phyloP scores from a whole-genome alignment of 2,797 vertebrate genomes.

The Sebastes paucispinis region DNA sequence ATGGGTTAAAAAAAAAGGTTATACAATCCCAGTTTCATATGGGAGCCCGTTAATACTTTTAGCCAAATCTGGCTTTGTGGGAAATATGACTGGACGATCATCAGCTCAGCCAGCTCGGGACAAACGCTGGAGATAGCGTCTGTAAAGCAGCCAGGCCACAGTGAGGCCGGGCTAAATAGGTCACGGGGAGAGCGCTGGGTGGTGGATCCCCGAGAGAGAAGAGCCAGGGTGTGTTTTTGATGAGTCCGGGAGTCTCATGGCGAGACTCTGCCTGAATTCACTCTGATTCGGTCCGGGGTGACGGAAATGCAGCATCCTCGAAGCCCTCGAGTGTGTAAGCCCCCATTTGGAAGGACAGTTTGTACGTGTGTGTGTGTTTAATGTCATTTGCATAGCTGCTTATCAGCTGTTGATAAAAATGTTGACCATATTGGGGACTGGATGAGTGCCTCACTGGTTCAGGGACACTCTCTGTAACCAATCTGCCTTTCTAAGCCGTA shows the following conservation, averaged over 20 bases:
- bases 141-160: slow-evolving; percentile 52
- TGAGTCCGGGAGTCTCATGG: slow-evolving; percentile 7
- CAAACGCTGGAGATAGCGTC: slow-evolving; percentile 35
- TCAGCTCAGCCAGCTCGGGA: slow-evolving; percentile 45
- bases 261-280: slow-evolving; percentile 9
- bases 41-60: slow-evolving; percentile 43
- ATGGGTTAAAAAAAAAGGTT: slow-evolving; percentile 19
- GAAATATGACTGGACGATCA: slow-evolving; percentile 42
- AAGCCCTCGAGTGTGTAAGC: not conserved
- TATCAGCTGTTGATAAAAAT: slow-evolving; percentile 56
- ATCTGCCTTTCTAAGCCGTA: slow-evolving; percentile 65
- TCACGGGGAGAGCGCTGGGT: slow-evolving; percentile 24
- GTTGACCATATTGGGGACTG: slow-evolving; percentile 36
- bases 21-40: slow-evolving; percentile 27
- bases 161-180: slow-evolving; percentile 58
- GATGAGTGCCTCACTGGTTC: slow-evolving; percentile 50
- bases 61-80: slow-evolving; percentile 66
- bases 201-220: slow-evolving; percentile 23
- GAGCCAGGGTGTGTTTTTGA: slow-evolving; percentile 23
- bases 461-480: slow-evolving; percentile 64
- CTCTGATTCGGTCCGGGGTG: slow-evolving; percentile 9
- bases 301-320: not conserved
- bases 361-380: slow-evolving; percentile 16
- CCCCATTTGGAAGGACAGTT: not conserved
- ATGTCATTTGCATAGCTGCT: slow-evolving; percentile 28